These are phyloP conservation scores for Hexactinellida sp. DNA, from an alignment of 37 sponge, comb jelly and placozoan species.

Conservation along the genomic window DNA sequence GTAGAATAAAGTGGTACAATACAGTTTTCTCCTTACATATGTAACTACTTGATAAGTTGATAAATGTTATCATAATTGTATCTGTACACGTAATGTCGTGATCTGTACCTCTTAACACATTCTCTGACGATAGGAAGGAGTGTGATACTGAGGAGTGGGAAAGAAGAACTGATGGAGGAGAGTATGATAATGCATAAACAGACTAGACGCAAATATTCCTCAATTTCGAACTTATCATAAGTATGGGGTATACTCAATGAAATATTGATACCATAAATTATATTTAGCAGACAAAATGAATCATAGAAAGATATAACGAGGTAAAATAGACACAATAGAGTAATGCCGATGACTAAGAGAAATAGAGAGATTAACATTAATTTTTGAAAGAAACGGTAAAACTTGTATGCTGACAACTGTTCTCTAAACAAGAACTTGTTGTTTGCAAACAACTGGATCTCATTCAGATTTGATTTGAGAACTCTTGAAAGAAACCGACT, in stretches of 20 bases:
- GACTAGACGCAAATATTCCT: background rate
- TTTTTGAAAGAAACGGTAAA: background rate
- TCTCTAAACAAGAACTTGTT: background rate
- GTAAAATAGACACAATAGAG: background rate
- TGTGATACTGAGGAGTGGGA: background rate
- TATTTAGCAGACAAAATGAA: background rate
- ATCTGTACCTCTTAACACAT: background rate
- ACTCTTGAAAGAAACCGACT: background rate
- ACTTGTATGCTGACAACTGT: background rate
- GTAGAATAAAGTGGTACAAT: too few species aligned
- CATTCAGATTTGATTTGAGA: background rate
- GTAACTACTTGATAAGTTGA: too few species aligned
- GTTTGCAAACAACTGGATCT: background rate
- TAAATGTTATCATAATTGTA: background rate
- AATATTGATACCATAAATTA: background rate
- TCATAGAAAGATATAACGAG: background rate
- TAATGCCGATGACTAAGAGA: background rate
- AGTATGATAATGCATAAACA: background rate
- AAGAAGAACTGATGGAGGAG: background rate
- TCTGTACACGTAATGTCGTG: background rate
- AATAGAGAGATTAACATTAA: background rate
- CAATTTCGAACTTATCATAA: background rate
- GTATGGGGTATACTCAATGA: background rate
- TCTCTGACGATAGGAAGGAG: background rate
- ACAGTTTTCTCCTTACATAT: too few species aligned